Percentiles rank a stretch among this genome's conserved stretches.
Conservation (phyloP, 1,140 invertebrate species). For the Trachymyrmex cornetzi region DNA sequence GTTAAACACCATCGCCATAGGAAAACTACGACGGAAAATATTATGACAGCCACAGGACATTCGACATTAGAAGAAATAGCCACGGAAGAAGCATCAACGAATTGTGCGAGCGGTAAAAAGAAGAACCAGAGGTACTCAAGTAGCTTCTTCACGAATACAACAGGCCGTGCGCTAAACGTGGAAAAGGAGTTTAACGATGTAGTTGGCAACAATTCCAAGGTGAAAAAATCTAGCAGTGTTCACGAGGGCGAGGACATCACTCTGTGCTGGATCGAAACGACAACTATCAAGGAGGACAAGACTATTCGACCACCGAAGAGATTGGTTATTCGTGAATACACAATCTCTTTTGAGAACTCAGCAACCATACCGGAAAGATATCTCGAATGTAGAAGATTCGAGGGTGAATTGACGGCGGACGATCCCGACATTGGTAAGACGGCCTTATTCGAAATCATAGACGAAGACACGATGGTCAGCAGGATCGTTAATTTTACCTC, state of each 20-base stretch:
- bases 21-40: not conserved
- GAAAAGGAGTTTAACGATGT: conserved; percentile 48
- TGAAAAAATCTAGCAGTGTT: conserved; percentile 60
- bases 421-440: conserved; percentile 54
- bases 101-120: conserved; percentile 6
- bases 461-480: conserved; percentile 73
- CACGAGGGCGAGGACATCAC: conserved; percentile 72
- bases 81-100: not conserved
- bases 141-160: conserved; percentile 37
- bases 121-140: conserved; percentile 48
- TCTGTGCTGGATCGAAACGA: conserved; percentile 77
- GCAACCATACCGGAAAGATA: conserved; percentile 74
- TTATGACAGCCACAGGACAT: too few species aligned
- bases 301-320: conserved; percentile 58
- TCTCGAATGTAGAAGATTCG: conserved; percentile 65
- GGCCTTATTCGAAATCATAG: conserved; percentile 64
- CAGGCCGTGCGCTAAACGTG: not conserved
- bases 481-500: conserved; percentile 66
- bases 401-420: conserved; percentile 63
- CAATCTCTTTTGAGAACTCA: conserved; percentile 77
- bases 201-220: conserved; percentile 48
- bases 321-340: conserved; percentile 74
- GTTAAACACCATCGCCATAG: too few species aligned
- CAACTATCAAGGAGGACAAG: conserved; percentile 75
- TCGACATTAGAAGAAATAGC: not conserved